Conservation (phyloP, 2,888 invertebrate species). For the Athetis lepigone region DNA sequence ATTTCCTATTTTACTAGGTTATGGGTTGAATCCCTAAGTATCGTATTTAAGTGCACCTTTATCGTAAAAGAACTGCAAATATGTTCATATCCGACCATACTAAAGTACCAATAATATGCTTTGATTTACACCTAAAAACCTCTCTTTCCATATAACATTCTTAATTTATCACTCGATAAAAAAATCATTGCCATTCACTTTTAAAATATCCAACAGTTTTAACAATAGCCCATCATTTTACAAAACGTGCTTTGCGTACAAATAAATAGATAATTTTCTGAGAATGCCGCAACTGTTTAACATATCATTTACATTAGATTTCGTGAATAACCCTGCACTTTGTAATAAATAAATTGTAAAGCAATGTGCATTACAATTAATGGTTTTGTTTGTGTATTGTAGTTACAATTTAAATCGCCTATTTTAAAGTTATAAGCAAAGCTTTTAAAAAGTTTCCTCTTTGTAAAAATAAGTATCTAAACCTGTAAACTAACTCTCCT, state of each 20-base stretch:
- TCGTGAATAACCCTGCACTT: conserved; percentile 24
- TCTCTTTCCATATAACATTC: background rate
- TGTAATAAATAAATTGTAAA: conserved; percentile 33
- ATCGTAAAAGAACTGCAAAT: too few species aligned
- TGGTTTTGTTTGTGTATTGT: background rate
- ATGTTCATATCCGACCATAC: too few species aligned
- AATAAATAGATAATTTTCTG: conserved; percentile 48
- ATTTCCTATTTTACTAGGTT: too few species aligned
- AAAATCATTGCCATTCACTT: background rate
- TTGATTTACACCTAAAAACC: too few species aligned
- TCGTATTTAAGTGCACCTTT: too few species aligned
- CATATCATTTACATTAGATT: conserved; percentile 40
- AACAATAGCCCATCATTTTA: conserved; percentile 17
- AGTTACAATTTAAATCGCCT: conserved; percentile 1
- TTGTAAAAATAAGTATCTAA: too few species aligned
- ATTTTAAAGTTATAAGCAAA: background rate
- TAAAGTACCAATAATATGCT: too few species aligned
- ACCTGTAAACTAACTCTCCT: too few species aligned
- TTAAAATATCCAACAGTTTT: conserved; percentile 25
- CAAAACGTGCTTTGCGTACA: conserved; percentile 47
- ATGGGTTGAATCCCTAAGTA: too few species aligned
- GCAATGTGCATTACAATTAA: conserved; percentile 30
- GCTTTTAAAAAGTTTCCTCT: too few species aligned
- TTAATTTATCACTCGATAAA: background rate
- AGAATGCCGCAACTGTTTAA: conserved; percentile 45